A percentile compares a stretch with the other conserved stretches of the same genome.
phyloP scores from a whole-genome alignment of 2,888 invertebrate species.

The Zonitis immaculata region DNA sequence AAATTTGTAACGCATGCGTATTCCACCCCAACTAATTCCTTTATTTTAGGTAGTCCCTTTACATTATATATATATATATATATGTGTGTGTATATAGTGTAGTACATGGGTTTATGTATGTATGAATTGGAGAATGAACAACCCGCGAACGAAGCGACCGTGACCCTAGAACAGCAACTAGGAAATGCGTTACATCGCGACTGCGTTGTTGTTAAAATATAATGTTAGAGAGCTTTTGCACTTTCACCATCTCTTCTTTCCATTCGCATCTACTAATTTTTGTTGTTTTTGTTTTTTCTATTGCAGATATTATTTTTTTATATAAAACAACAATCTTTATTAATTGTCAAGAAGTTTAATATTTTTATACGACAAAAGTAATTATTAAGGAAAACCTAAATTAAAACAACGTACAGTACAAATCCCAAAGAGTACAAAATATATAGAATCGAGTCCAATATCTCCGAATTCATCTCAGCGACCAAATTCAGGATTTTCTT shows the following conservation, averaged over 20 bases:
- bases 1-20: slow-evolving; percentile 26
- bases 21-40: slow-evolving; percentile 2
- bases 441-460: slow-evolving; percentile 17
- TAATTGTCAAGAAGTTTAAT: slow-evolving; percentile 35
- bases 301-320: slow-evolving; percentile 43
- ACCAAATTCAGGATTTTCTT: slow-evolving; percentile 37
- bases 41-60: slow-evolving; percentile 21
- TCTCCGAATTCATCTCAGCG: slow-evolving; percentile 43
- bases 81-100: too few relatives aligned
- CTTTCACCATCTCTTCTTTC: slow-evolving; percentile 5
- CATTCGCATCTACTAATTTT: too few relatives aligned
- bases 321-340: slow-evolving; percentile 37
- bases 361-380: slow-evolving; percentile 47
- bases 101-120: too few relatives aligned
- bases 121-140: too few relatives aligned
- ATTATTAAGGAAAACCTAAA: too few relatives aligned
- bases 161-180: slow-evolving; percentile 40
- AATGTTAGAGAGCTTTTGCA: slow-evolving; percentile 3
- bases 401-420: slow-evolving; percentile 41
- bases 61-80: too few relatives aligned
- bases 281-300: slow-evolving; percentile 11
- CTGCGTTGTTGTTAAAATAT: slow-evolving; percentile 11
- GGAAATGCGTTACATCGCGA: slow-evolving; percentile 45
- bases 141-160: slow-evolving; percentile 33
- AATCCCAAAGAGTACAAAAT: slow-evolving; percentile 46